phyloP scores from a whole-genome alignment of 2,888 invertebrate genomes.

The Conops quadrifasciatus region DNA sequence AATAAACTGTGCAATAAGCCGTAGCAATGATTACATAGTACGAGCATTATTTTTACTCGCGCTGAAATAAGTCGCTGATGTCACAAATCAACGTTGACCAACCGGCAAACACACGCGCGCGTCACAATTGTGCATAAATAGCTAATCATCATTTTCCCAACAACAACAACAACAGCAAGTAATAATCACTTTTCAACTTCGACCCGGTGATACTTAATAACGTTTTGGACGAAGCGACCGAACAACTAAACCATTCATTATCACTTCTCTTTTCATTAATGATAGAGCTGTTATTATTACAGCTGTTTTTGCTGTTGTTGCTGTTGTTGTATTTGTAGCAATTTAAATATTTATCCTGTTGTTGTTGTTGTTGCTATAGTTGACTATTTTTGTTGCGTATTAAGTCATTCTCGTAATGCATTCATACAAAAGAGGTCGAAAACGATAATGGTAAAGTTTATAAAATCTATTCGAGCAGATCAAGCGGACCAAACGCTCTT shows the following conservation, averaged over 20 bases:
- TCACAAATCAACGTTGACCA: background rate
- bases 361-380: too few species aligned
- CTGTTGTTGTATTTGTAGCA: too few species aligned
- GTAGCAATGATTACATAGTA: slow-evolving; percentile 8
- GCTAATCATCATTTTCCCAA: background rate
- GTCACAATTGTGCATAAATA: background rate
- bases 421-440: too few species aligned
- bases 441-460: too few species aligned
- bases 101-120: background rate
- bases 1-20: slow-evolving; percentile 14
- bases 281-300: too few species aligned
- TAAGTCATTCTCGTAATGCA: too few species aligned
- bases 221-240: background rate
- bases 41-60: too few species aligned
- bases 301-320: too few species aligned
- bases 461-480: too few species aligned
- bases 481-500: too few species aligned
- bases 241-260: slow-evolving; percentile 25
- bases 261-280: slow-evolving; percentile 26
- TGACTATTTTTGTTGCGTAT: too few species aligned
- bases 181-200: slow-evolving; percentile 19
- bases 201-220: slow-evolving; percentile 26
- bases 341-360: too few species aligned
- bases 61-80: background rate
- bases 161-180: background rate